A percentile compares a stretch with the other conserved stretches of the same genome.
Conservation (phyloP, 2,113 vertebrate species). For the Thalassoma bifasciatum region DNA sequence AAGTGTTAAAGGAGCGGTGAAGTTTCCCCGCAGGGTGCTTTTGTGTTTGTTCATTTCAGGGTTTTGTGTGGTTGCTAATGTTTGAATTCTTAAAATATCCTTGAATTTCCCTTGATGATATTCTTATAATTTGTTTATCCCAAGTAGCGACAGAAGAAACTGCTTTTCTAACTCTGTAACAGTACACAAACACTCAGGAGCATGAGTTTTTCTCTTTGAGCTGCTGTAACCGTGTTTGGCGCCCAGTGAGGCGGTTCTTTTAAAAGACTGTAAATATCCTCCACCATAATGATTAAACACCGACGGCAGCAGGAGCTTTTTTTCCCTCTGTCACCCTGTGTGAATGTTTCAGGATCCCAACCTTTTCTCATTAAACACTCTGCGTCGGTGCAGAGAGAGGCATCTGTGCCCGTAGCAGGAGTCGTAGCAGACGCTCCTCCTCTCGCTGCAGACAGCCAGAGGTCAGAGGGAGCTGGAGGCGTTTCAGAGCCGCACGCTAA, state of each 20-base stretch:
- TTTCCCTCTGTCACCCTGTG: constrained; percentile 25
- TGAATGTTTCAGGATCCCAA: constrained; percentile 48
- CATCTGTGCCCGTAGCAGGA: constrained; percentile 71
- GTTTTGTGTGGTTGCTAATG: neutral
- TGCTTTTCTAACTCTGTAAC: constrained; percentile 5
- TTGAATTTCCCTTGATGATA: constrained; percentile 14
- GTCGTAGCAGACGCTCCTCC: constrained; percentile 14
- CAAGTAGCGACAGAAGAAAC: constrained; percentile 19
- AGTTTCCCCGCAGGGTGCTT: neutral
- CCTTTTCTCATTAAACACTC: constrained; percentile 68
- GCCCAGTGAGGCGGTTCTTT: constrained; percentile 26
- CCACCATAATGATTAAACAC: constrained; percentile 39
- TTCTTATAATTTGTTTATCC: constrained; percentile 15
- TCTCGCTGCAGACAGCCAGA: constrained; percentile 42
- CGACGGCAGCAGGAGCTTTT: constrained; percentile 35
- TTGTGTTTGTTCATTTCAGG: neutral
- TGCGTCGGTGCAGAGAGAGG: constrained; percentile 46
- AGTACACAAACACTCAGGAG: constrained; percentile 15
- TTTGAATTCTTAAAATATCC: neutral
- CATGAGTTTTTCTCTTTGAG: constrained; percentile 29
- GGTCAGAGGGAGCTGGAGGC: constrained; percentile 57
- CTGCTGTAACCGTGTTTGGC: constrained; percentile 33
- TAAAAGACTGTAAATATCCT: constrained; percentile 49
- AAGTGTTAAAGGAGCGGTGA: neutral
- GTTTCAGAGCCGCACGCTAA: neutral